phyloP scores from a whole-genome alignment of 2,888 invertebrate species.

The Eupithecia vulgata region DNA sequence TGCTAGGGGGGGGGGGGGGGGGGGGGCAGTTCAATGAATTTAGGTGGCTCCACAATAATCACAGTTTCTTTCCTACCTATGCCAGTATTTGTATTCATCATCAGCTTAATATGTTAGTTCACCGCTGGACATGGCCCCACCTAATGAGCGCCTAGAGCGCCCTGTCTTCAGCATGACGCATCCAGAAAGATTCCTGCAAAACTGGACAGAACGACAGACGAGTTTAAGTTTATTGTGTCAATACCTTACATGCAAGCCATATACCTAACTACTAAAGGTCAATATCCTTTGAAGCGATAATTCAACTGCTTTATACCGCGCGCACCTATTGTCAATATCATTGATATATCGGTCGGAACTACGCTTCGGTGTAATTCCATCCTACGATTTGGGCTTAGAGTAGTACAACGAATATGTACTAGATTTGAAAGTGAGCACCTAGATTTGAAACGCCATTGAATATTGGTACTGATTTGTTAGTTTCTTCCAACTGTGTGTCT shows the following conservation, averaged over 20 bases:
- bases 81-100: no score
- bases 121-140: no score
- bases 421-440: background rate
- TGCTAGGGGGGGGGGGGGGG: no score
- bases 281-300: conserved; percentile 28
- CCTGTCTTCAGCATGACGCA: no score
- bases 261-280: background rate
- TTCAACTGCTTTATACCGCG: conserved; percentile 24
- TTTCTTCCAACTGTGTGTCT: no score
- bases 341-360: conserved; percentile 54
- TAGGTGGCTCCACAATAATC: no score
- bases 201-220: no score
- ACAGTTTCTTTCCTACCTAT: no score
- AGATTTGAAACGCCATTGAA: background rate
- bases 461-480: background rate
- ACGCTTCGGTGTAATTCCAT: conserved; percentile 50
- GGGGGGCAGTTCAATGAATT: no score
- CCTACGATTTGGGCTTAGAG: background rate
- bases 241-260: background rate
- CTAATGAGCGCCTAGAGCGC: no score
- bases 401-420: background rate
- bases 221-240: background rate
- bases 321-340: conserved; percentile 43
- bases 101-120: no score
- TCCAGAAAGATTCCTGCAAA: no score